Evolutionary conservation across 2,888 invertebrate genomes (phyloP), one percentile per base, ranked within the genome.

Genomic region (Fabriciana adippe): DNA sequence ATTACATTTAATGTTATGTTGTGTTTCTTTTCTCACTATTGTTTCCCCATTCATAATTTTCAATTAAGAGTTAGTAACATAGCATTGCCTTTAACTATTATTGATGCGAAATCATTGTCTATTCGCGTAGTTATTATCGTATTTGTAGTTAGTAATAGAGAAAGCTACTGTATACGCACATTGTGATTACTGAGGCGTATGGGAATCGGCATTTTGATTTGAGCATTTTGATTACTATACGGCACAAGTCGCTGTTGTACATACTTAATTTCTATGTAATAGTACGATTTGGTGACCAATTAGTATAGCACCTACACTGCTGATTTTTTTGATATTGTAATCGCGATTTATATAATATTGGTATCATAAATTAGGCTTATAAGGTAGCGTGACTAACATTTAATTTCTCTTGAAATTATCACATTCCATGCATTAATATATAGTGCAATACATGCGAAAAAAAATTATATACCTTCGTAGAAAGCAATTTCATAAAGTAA

Each of bases 51-150:
- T 51, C n/a, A 51, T n/a, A 51, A 51, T n/a, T 51, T 51, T 51
- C 50, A 16, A 16, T n/a, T 6, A 51, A 62, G 45, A 18, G 45
- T 48, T 55, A 54, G 53, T 54, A 55, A 60, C 57, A 62, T 57
- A 47, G 26, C 35, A 60, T 67, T 65, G 55, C 56, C 72, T 76
- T 75, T 75, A 77, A 80, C 78, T 76, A 76, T 64, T 72, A 76
- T 64, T 72, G 71, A 79, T 73, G 80, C 81, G 82, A 82, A 84
- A 84, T 81, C 75, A 83, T 84, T 84, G 83, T 84, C 76, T 81
- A 50, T 8, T n/a, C 13, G 53, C 75, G 72, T 71, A 74, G 75
- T 80, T 81, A 86, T 82, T 82, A 80, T 78, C 73, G 78, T 78
- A 76, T 78, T 79, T 76, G 74, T 73, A 73, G 71, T 78, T 79